Evolutionary conservation across 1,140 invertebrate species (phyloP), one percentile per base, ranked within the genome.

Genomic region (Nephila pilipes): DNA sequence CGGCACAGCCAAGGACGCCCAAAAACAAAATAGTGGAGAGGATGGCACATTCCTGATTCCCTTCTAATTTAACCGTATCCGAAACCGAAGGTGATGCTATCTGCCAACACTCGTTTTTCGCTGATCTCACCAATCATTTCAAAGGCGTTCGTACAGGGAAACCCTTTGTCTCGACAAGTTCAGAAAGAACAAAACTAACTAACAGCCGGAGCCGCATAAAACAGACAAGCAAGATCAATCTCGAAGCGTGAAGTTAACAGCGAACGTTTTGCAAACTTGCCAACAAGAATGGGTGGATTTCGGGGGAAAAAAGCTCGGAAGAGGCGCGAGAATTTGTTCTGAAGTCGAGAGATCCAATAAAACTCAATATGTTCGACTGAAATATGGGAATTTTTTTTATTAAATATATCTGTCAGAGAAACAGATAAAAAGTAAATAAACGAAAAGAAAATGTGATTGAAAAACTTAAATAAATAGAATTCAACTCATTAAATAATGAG

Each of bases 51-150:
- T 75, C 69, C 69, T 36, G 16, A 75, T 75, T 36, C 16, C 29
- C 29, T 75, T 75, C 69, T 36, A 75, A 75, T 75, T 75, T 75
- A 75, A 75, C 29, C 32, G 65, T 36, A 36, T 75, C 65, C 25
- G 25, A 25, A 29, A 14, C 29, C 14, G 69, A 75, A 75, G 16
- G 65, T 29, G 12, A 75, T 75, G 25, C 65, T 32, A 75, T 75
- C 69, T 75, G 69, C 69, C 69, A 75, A 29, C 25, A 5, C 69
- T 75, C 69, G 69, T 5, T 75, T 75, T 75, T 75, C 32, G 69
- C 69, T 75, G 32, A 75, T 75, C 69, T 75, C 69, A 75, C 32
- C 69, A 75, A 75, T 75, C 69, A 75, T 32, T 14, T 12, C 46
- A 46, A 46, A 29, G 29, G 10, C 20, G 10, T n/a, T 65, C 63